phyloP scores from a whole-genome alignment of 1,140 invertebrate species.

The Drosophila albomicans region DNA sequence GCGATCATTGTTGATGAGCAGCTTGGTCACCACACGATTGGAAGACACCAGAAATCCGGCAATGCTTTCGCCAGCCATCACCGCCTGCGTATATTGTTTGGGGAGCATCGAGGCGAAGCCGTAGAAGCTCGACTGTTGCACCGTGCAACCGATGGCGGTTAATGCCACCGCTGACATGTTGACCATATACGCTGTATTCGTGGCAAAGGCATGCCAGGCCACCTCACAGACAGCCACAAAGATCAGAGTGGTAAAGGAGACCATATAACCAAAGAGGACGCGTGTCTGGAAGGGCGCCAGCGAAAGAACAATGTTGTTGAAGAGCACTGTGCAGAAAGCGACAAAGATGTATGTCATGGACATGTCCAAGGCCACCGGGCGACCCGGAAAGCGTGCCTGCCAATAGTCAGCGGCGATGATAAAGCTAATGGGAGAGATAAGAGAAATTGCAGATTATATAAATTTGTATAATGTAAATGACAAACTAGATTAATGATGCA shows the following conservation, averaged over 20 bases:
- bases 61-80: conserved; percentile 97
- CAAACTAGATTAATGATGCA: neutral
- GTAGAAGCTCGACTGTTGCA: conserved; percentile 97
- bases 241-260: conserved; percentile 92
- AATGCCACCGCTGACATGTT: conserved; percentile 93
- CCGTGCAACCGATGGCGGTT: conserved; percentile 93
- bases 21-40: conserved; percentile 93
- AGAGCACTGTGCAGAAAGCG: conserved; percentile 93
- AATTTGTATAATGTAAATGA: neutral
- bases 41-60: conserved; percentile 94
- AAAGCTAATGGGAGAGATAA: conserved; percentile 86
- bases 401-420: conserved; percentile 96
- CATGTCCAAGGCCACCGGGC: conserved; percentile 96
- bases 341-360: conserved; percentile 95
- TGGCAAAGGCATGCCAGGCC: conserved; percentile 92
- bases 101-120: conserved; percentile 97
- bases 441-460: neutral
- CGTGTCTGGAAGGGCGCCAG: conserved; percentile 92
- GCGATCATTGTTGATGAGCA: conserved; percentile 89
- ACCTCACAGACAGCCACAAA: conserved; percentile 94
- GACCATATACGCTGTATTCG: conserved; percentile 89
- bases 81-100: conserved; percentile 93
- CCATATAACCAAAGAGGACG: conserved; percentile 94
- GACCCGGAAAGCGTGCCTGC: conserved; percentile 92
- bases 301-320: conserved; percentile 94